phyloP scores from a whole-genome alignment of 2,888 invertebrate species.

The Cosmia trapezina region DNA sequence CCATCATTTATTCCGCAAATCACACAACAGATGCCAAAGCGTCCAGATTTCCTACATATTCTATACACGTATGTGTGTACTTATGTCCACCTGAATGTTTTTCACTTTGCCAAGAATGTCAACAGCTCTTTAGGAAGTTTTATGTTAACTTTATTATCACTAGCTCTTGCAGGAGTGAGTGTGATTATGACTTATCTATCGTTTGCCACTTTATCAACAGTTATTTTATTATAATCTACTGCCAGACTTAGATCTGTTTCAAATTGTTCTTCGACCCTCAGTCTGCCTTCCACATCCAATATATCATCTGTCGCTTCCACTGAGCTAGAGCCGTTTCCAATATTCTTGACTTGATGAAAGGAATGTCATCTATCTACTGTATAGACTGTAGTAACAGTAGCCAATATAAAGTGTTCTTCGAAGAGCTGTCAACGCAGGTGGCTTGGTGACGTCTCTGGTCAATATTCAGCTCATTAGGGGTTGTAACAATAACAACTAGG shows the following conservation, averaged over 20 bases:
- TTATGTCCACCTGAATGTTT: slow-evolving; percentile 20
- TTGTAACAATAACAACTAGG: slow-evolving; percentile 5
- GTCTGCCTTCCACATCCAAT: neutral
- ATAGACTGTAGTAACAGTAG: neutral
- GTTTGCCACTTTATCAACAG: neutral
- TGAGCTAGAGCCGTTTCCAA: neutral
- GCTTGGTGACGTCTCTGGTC: slow-evolving; percentile 13
- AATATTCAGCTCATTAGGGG: slow-evolving; percentile 17
- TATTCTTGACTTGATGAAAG: neutral
- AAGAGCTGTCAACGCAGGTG: slow-evolving; percentile 3
- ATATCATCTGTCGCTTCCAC: neutral
- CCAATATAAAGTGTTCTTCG: neutral
- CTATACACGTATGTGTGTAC: slow-evolving; percentile 35
- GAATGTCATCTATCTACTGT: neutral
- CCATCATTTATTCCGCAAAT: slow-evolving; percentile 45
- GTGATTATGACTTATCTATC: no score
- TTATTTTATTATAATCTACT: neutral
- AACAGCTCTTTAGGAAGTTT: slow-evolving; percentile 1
- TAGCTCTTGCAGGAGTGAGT: neutral
- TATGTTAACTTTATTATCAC: neutral
- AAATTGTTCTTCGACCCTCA: neutral
- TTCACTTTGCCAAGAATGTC: slow-evolving; percentile 33
- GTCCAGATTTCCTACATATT: slow-evolving; percentile 17
- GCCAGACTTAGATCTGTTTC: neutral
- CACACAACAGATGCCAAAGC: slow-evolving; percentile 39